Base-by-base conservation (phyloP, 2,888 invertebrate species). In the Poecilus cupreus region DNA sequence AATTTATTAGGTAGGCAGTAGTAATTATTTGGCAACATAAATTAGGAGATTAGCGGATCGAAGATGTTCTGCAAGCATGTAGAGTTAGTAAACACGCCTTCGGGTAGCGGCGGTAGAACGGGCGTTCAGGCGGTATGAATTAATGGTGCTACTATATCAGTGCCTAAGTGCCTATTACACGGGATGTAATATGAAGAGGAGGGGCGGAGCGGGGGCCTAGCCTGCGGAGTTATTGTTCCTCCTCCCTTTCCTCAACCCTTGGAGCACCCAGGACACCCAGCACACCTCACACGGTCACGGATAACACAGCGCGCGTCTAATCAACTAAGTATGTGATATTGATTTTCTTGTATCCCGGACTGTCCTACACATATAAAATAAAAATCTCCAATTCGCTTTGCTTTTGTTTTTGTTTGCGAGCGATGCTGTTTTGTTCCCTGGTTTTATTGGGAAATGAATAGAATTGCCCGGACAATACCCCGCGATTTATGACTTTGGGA, bases 131-230 rank as follows among this genome's bases (percentile, higher is more conserved):
- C 81, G 57, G 81, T 80, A 64, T 81, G 81, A 81, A 81, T 81
- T 81, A 81, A 81, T 81, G 81, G 75, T 5, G 81, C 81, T 75
- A 81, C 75, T 81, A 81, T 81, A 81, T 81, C 81, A 81, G 81
- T 81, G 81, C 81, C 75, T 81, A 81, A 81, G 81, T 81, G 81
- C 81, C 81, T 81, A 81, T 81, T 81, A 81, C 81, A 74, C 64
- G 49, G 80, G 75, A 46, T 75, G 81, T 81, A 81, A 81, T 81
- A 81, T 81, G 81, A 81, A 64, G 81, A 60, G 60, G 70, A 13
- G 46, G 70, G 24, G 57, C 20, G 51, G 37, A 37, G 13, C 39
- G 32, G 76, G 76, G 11, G 1, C 5, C 57, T 76, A n/a, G 57
- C 57, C 57, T 6, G 24, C 18, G 64, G 79, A 57, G 72, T 70